These are phyloP conservation scores for Drosophila subpulchrella DNA, from an alignment of 1,140 invertebrate species.

Conservation along the genomic window DNA sequence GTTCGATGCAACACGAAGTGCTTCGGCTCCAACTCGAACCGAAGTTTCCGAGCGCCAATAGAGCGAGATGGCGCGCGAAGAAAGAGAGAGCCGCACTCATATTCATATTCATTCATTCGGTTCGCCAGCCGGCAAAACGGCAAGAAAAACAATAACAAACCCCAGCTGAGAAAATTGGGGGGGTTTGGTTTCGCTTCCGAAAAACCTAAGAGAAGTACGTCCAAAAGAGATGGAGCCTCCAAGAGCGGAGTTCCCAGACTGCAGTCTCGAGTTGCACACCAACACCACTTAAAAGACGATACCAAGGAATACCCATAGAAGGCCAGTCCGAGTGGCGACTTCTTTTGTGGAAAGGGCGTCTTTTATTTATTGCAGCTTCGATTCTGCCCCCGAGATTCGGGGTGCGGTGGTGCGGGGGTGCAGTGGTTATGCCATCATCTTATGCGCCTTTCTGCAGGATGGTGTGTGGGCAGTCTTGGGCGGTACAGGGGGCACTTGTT, in stretches of 20 bases:
- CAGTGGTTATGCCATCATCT: constrained; percentile 44
- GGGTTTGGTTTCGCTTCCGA: neutral
- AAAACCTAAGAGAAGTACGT: constrained; percentile 65
- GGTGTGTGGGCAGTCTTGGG: neutral
- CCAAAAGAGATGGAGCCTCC: constrained; percentile 17
- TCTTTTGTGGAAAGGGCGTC: constrained; percentile 26
- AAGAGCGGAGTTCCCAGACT: constrained; percentile 34
- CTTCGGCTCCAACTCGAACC: constrained; percentile 26
- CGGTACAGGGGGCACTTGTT: constrained; percentile 15
- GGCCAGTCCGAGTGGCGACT: constrained; percentile 47
- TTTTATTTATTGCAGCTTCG: constrained; percentile 52
- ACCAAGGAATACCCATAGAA: constrained; percentile 15
- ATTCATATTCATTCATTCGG: constrained; percentile 70
- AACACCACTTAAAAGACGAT: constrained; percentile 5
- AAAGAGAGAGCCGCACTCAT: constrained; percentile 23
- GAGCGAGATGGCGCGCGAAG: constrained; percentile 6
- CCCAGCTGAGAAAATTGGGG: constrained; percentile 67
- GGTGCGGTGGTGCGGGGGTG: constrained; percentile 3
- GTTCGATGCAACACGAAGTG: constrained; percentile 75
- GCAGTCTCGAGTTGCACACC: constrained; percentile 61
- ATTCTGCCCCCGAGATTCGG: constrained; percentile 21
- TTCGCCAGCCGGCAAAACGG: constrained; percentile 68
- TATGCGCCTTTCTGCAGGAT: constrained; percentile 5
- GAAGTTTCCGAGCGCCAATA: constrained; percentile 39
- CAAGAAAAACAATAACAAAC: constrained; percentile 80